Conservation (phyloP, 2,888 invertebrate species). For the Oasisia sp. region DNA sequence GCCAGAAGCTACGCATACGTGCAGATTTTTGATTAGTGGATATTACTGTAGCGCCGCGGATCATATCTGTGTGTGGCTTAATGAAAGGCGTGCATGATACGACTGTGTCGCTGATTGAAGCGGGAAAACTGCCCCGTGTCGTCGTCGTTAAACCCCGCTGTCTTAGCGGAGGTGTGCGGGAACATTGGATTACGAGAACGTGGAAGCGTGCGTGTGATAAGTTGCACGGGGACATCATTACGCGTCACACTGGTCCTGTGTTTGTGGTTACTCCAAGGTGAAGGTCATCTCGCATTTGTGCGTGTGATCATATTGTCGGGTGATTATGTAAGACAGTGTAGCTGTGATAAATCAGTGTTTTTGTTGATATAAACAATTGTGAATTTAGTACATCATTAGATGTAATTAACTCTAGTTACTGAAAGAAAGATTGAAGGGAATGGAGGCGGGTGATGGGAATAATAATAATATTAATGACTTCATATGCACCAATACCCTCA, state of each 20-base stretch:
- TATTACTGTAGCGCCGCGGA: background rate
- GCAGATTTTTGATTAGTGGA: conserved; percentile 13
- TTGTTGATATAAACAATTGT: background rate
- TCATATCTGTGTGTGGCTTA: background rate
- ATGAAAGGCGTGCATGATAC: background rate
- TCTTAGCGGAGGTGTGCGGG: background rate
- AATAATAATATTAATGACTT: too few relatives aligned
- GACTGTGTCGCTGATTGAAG: background rate
- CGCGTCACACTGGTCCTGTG: background rate
- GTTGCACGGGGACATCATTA: background rate
- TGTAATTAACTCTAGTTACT: too few relatives aligned
- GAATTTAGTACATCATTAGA: too few relatives aligned
- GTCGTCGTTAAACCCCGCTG: background rate
- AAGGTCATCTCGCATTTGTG: background rate
- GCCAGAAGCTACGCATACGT: background rate
- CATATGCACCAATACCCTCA: too few relatives aligned
- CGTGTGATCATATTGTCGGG: background rate
- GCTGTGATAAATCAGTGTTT: background rate
- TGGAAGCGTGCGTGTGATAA: background rate
- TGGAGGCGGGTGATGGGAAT: too few relatives aligned
- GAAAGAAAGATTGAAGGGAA: too few relatives aligned
- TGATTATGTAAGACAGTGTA: background rate
- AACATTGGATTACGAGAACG: background rate
- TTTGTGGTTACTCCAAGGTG: background rate
- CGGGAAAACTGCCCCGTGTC: background rate